These are phyloP conservation scores for Harpegnathos saltator DNA, from an alignment of 1,140 invertebrate species.

Conservation along the genomic window DNA sequence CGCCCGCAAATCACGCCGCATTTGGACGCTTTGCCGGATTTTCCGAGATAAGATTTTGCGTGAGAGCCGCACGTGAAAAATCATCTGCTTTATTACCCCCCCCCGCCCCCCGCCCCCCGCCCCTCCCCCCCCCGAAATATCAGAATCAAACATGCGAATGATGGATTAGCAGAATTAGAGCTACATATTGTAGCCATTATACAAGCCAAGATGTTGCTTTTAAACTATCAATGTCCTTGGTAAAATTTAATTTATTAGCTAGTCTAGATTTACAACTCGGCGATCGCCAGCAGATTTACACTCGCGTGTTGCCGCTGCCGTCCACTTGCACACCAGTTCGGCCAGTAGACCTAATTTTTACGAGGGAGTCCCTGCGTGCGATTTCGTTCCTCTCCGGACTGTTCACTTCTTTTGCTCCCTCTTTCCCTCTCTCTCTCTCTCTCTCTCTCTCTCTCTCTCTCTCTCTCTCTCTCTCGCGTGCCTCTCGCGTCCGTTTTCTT, in stretches of 20 bases:
- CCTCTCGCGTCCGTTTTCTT: conserved; percentile 28
- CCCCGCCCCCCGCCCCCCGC: too few relatives aligned
- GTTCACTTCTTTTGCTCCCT: conserved; percentile 2
- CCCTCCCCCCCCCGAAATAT: too few relatives aligned
- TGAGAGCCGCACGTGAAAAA: background rate
- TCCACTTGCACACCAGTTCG: background rate
- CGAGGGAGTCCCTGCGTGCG: background rate
- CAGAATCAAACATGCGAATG: too few relatives aligned
- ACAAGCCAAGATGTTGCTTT: too few relatives aligned
- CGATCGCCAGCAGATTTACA: background rate
- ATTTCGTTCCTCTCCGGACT: conserved; percentile 9
- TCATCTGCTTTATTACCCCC: too few relatives aligned
- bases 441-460: background rate
- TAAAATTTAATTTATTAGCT: too few relatives aligned
- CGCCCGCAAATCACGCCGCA: conserved; percentile 22
- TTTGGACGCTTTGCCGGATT: background rate
- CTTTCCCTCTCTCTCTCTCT: conserved; percentile 7
- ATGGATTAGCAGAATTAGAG: too few relatives aligned
- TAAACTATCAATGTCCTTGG: too few relatives aligned
- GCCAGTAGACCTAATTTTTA: conserved; percentile 5
- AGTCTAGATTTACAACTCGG: too few relatives aligned
- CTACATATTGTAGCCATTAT: too few relatives aligned
- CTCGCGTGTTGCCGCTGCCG: background rate
- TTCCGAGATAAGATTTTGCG: background rate
- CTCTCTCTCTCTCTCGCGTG: too few relatives aligned